Conservation (phyloP, 2,888 invertebrate species). For the Lepidochitona cinerea region DNA sequence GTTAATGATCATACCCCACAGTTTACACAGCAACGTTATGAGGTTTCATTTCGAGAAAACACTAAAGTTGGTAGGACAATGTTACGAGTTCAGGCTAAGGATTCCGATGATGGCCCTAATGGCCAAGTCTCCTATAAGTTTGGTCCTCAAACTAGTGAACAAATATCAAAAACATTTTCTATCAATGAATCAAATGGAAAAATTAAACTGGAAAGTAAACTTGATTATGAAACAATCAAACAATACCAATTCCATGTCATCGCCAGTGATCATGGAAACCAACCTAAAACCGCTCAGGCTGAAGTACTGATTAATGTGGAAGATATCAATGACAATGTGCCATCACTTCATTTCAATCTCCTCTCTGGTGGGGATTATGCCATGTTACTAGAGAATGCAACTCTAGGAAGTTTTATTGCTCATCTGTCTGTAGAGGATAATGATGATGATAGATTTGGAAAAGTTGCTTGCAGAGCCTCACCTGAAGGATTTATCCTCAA, state of each 20-base stretch:
- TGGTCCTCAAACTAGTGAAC: neutral
- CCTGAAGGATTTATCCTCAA: neutral
- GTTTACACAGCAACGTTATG: slow-evolving; percentile 60
- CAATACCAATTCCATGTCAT: neutral
- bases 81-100: slow-evolving; percentile 85
- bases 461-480: slow-evolving; percentile 3
- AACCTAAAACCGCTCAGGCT: neutral
- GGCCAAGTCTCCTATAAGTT: slow-evolving; percentile 18
- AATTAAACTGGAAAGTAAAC: neutral
- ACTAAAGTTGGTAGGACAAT: slow-evolving; percentile 73
- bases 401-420: slow-evolving; percentile 17
- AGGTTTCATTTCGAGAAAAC: slow-evolving; percentile 84
- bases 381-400: slow-evolving; percentile 18
- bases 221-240: neutral
- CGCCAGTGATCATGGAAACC: slow-evolving; percentile 4
- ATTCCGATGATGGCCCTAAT: neutral
- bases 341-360: neutral
- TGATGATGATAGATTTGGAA: slow-evolving; percentile 20
- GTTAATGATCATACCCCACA: slow-evolving; percentile 75
- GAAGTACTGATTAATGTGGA: slow-evolving; percentile 77
- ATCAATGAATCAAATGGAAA: neutral
- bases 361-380: neutral
- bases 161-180: neutral
- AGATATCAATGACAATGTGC: slow-evolving; percentile 80
- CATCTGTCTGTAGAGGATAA: slow-evolving; percentile 24